A percentile compares a stretch with the other conserved stretches of the same genome.
phyloP scores from a whole-genome alignment of 2,113 vertebrate species.

The Oenanthe oenanthe region DNA sequence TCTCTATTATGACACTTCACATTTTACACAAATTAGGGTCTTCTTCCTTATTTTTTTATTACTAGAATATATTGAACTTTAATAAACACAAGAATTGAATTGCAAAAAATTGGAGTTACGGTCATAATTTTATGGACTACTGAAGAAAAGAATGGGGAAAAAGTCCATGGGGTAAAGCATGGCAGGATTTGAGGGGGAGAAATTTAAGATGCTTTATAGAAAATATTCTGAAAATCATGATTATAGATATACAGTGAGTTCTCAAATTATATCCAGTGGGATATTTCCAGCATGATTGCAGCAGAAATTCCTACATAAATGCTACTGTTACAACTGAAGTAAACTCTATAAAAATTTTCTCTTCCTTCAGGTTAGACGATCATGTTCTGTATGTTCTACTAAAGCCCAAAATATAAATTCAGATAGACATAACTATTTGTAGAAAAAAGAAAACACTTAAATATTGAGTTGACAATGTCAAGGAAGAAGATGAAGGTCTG shows the following conservation, averaged over 20 bases:
- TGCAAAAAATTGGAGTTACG: slow-evolving; percentile 49
- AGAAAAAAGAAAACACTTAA: neutral
- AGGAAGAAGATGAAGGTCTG: neutral
- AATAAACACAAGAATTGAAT: slow-evolving; percentile 43
- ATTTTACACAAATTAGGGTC: slow-evolving; percentile 57
- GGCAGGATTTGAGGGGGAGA: neutral
- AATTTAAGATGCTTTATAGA: neutral
- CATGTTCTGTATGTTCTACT: neutral
- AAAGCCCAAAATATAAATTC: neutral
- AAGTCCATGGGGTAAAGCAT: neutral
- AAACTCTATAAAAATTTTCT: neutral
- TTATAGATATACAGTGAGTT: neutral
- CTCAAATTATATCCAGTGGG: neutral
- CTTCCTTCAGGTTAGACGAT: neutral
- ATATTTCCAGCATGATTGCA: neutral
- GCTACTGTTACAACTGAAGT: neutral
- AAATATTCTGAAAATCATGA: neutral
- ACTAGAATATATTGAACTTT: slow-evolving; percentile 53
- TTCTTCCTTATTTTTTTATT: slow-evolving; percentile 14
- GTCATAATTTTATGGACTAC: slow-evolving; percentile 9
- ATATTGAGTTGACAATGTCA: neutral
- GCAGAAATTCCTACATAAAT: neutral
- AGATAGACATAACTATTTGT: neutral
- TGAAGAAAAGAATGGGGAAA: neutral
- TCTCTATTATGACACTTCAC: neutral